A percentile compares a stretch with the other conserved stretches of the same genome.
Evolutionary conservation across 2,888 invertebrate genomes (phyloP).

Genomic region (Blomia tropicalis): DNA sequence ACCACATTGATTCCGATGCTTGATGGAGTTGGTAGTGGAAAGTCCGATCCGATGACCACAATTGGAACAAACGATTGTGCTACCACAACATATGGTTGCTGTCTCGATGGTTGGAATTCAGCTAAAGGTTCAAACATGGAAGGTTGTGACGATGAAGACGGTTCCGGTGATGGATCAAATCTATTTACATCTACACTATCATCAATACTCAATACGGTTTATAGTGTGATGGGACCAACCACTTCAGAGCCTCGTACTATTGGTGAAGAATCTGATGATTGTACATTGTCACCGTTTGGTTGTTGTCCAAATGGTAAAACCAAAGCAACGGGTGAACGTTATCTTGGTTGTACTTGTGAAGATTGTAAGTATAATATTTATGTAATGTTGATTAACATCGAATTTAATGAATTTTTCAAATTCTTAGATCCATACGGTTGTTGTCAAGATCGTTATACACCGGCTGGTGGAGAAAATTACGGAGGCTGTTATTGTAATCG

Average conservation of each 20-base stretch:
- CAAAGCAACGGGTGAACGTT: conserved; percentile 56
- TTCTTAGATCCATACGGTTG: conserved; percentile 40
- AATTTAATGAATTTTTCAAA: neutral
- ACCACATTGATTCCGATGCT: conserved; percentile 11
- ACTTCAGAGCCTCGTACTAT: conserved; percentile 1
- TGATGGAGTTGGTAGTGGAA: too few relatives aligned
- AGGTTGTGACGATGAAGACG: conserved; percentile 29
- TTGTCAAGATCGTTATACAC: conserved; percentile 56
- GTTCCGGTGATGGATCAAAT: conserved; percentile 3
- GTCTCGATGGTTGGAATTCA: conserved; percentile 52
- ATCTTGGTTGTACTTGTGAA: conserved; percentile 40
- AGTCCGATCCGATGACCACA: too few relatives aligned
- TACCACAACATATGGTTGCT: conserved; percentile 49
- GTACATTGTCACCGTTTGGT: conserved; percentile 30
- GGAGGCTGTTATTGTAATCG: conserved; percentile 44
- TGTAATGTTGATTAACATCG: too few relatives aligned
- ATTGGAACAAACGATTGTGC: conserved; percentile 39
- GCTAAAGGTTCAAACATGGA: conserved; percentile 30
- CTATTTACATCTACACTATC: neutral
- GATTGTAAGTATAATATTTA: conserved; percentile 27
- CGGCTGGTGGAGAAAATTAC: conserved; percentile 42
- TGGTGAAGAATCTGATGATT: conserved; percentile 15
- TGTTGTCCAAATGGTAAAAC: conserved; percentile 69
- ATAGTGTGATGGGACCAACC: neutral
- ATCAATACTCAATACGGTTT: neutral